These are phyloP conservation scores for Montipora efflorescens DNA, from an alignment of 64 coral and sea anemone species.

Conservation along the genomic window DNA sequence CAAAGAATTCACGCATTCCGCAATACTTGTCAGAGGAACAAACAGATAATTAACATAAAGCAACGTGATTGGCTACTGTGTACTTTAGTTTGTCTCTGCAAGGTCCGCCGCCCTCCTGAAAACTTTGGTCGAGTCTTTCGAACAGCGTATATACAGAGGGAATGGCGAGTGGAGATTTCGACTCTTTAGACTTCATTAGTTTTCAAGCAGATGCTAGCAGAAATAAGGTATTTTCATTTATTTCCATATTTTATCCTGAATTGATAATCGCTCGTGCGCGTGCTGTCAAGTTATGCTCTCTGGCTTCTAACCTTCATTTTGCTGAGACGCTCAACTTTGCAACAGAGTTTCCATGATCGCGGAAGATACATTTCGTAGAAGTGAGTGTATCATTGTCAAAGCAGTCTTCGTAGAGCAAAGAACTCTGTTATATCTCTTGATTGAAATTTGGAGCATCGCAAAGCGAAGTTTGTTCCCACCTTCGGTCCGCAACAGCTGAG, in stretches of 20 bases:
- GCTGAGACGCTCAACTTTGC: not conserved
- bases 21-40: conserved; percentile 61
- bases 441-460: not conserved
- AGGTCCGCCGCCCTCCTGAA: not conserved
- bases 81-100: not conserved
- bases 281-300: not conserved
- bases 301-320: not conserved
- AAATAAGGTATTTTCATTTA: conserved; percentile 4
- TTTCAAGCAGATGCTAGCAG: conserved; percentile 57
- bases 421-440: not conserved
- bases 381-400: not conserved
- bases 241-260: not conserved
- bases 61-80: conserved; percentile 19
- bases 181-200: conserved; percentile 51
- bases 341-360: not conserved
- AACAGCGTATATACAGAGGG: not conserved
- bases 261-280: not conserved
- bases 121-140: not conserved
- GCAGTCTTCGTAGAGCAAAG: not conserved
- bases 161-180: conserved; percentile 49
- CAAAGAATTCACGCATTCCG: conserved; percentile 26
- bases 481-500: conserved; percentile 7
- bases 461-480: not conserved
- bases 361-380: not conserved
- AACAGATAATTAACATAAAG: conserved; percentile 66